Evolutionary conservation across 1,140 invertebrate species (phyloP).

Genomic region (Drosophila lacertosa): DNA sequence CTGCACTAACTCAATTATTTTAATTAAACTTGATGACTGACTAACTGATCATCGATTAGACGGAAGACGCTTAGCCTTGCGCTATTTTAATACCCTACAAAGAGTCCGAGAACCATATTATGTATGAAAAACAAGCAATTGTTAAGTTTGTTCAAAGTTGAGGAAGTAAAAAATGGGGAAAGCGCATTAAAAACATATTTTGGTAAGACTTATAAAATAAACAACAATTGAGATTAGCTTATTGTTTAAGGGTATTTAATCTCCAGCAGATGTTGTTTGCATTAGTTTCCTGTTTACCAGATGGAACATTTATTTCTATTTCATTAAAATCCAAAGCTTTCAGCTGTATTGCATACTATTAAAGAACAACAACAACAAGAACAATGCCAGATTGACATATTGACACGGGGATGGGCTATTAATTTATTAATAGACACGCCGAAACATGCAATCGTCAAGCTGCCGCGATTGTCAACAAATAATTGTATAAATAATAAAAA

Average conservation of each 20-base stretch:
- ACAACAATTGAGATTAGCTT: too few species aligned
- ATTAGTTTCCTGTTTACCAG: background rate
- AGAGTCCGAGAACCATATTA: too few species aligned
- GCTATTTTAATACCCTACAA: background rate
- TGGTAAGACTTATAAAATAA: too few species aligned
- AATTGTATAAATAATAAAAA: constrained; percentile 57
- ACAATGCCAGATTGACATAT: constrained; percentile 42
- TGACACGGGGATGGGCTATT: constrained; percentile 35
- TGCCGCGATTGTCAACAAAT: constrained; percentile 70
- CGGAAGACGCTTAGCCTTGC: constrained; percentile 3
- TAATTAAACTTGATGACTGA: constrained; percentile 44
- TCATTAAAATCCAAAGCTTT: background rate
- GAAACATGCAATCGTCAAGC: constrained; percentile 58
- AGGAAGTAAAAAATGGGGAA: too few species aligned
- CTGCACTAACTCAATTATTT: constrained; percentile 60
- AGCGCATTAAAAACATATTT: too few species aligned
- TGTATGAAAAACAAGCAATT: too few species aligned
- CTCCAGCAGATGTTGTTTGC: too few species aligned
- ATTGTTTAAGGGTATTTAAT: too few species aligned
- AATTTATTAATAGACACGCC: constrained; percentile 65
- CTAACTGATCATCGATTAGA: constrained; percentile 44
- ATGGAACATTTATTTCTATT: background rate
- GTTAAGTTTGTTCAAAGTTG: too few species aligned
- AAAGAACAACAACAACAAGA: constrained; percentile 18
- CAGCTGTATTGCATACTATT: constrained; percentile 26